Percentiles rank a stretch among this genome's conserved stretches.
Conservation (phyloP, 2,888 invertebrate genomes). For the Tenthredo livida region DNA sequence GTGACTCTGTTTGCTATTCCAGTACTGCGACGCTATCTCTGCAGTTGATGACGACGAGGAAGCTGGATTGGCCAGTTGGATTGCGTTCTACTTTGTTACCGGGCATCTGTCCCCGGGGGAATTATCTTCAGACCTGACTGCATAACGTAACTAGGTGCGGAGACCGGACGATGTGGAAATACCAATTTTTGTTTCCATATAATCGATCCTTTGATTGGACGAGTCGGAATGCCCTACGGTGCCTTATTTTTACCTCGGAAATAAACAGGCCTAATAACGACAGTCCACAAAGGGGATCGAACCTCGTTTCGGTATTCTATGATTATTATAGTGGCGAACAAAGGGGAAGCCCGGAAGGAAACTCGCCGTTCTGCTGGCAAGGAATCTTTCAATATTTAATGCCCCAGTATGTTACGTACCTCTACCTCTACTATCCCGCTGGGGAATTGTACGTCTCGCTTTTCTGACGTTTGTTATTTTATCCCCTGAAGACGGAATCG, state of each 20-base stretch:
- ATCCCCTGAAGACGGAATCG: not conserved
- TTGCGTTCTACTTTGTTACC: constrained; percentile 30
- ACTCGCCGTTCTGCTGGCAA: not conserved
- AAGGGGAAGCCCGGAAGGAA: constrained; percentile 13
- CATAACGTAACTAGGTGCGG: not conserved
- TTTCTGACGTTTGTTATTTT: constrained; percentile 28
- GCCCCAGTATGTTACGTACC: constrained; percentile 38
- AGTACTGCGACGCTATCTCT: constrained; percentile 6
- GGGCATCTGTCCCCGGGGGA: not conserved
- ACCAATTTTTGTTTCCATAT: not conserved
- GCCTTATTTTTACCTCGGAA: not conserved
- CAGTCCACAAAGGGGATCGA: constrained; percentile 42
- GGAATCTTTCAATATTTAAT: constrained; percentile 49
- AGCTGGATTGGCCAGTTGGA: not conserved
- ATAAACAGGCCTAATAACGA: not conserved
- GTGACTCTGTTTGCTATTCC: constrained; percentile 46
- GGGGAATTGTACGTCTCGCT: constrained; percentile 18
- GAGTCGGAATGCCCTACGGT: not conserved
- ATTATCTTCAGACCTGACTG: not conserved
- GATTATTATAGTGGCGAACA: constrained; percentile 52
- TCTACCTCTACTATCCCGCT: constrained; percentile 30
- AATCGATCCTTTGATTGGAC: not conserved
- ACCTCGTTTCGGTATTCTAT: constrained; percentile 50
- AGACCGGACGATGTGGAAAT: not conserved
- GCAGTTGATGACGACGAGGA: constrained; percentile 18